Percentiles rank a stretch among this genome's conserved stretches.
Conservation (phyloP, 1,140 invertebrate species). For the Idris sp. region DNA sequence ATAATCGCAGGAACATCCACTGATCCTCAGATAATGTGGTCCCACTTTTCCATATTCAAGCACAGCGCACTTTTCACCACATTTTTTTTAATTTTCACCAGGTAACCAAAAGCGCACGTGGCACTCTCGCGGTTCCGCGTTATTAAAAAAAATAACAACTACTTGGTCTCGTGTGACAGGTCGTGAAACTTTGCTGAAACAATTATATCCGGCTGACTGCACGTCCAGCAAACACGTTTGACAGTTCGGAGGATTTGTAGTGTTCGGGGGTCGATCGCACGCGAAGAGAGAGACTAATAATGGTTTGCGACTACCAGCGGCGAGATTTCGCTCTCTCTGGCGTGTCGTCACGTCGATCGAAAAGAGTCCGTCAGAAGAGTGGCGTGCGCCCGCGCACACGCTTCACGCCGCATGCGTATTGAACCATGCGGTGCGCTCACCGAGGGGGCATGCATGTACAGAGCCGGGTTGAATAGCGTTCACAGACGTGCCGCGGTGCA, state of each 20-base stretch:
- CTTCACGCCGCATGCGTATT: constrained; percentile 76
- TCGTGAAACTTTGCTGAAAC: constrained; percentile 17
- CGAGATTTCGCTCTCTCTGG: constrained; percentile 66
- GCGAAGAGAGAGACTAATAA: constrained; percentile 49
- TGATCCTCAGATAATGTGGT: constrained; percentile 15
- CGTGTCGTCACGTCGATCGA: constrained; percentile 74
- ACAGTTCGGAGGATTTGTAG: constrained; percentile 31
- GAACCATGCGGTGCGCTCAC: constrained; percentile 65
- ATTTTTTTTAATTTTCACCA: constrained; percentile 61
- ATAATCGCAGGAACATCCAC: constrained; percentile 16
- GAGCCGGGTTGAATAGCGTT: constrained; percentile 39
- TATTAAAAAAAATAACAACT: background rate
- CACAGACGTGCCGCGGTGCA: constrained; percentile 58
- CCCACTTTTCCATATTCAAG: constrained; percentile 14
- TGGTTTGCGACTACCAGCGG: constrained; percentile 61
- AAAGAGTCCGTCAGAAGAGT: constrained; percentile 65
- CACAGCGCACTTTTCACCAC: constrained; percentile 44
- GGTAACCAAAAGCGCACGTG: constrained; percentile 37
- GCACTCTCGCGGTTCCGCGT: constrained; percentile 22
- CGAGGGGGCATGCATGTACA: constrained; percentile 13
- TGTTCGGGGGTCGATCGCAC: constrained; percentile 23
- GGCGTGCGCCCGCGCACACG: constrained; percentile 68
- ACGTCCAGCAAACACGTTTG: constrained; percentile 17
- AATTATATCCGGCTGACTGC: constrained; percentile 17
- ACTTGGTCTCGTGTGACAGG: constrained; percentile 7